Base-by-base conservation (phyloP, 1,140 invertebrate genomes). In the Procambarus clarkii region DNA sequence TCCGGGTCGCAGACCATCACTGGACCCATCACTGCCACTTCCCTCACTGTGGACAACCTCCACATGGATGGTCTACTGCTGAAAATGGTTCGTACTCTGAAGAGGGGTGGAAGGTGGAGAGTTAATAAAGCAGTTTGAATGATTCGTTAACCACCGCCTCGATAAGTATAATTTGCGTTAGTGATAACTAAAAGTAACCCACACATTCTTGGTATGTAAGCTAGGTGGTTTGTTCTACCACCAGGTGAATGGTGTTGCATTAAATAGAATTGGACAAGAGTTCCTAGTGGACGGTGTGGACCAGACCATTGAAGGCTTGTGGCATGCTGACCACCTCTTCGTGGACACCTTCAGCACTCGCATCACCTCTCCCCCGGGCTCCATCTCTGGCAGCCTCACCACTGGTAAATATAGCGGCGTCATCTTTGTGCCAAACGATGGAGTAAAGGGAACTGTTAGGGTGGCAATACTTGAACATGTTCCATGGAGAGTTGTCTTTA, bases 271-370 rank as follows among this genome's bases (percentile, higher is more conserved):
- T 2, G 15, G 13, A 3, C 21, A 69, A 9, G 64, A 34, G 9
- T 80, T 88, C 15, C 64, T 88, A 21, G 13, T 88, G 18, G 78
- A 88, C 21, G 87, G 79, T 15, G n/a, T 71, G 0, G 77, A 88
- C 18, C 87, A 88, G 45, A 44, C 0, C 5, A 54, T 88, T 11
- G 46, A 45, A 8, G 78, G 60, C 13, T 15, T 44, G 18, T 81
- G 58, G 78, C 64, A 74, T 2, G n/a, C 64, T 9, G 21, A 44
- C 9, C 24, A 50, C 0, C 46, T 88, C 2, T 8, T 7, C 3
- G 13, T 60, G 3, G 60, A 74, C 18, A 44, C 15, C 13, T 45
- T 88, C 4, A 82, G 2, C 34, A 88, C 87, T 1, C 60, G 64
- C 13, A 21, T 4, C 7, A 13, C 18, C n/a, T 4, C 60, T 2